phyloP scores from a whole-genome alignment of 2,888 invertebrate genomes.

The Panopea generosa region DNA sequence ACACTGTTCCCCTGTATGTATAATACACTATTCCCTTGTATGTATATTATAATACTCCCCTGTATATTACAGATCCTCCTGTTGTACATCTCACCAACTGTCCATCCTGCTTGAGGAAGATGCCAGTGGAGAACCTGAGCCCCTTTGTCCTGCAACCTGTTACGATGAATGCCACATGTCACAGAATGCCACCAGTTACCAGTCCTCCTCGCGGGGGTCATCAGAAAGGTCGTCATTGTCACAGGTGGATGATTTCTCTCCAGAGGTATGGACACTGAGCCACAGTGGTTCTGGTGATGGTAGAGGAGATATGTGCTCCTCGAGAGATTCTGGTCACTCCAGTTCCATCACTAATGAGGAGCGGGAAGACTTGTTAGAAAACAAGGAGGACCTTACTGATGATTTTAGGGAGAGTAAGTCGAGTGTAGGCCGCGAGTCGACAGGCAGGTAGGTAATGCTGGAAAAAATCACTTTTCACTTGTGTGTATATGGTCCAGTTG shows the following conservation, averaged over 20 bases:
- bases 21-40: too few relatives aligned
- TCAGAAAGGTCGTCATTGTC: not conserved
- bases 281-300: conserved; percentile 9
- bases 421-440: too few relatives aligned
- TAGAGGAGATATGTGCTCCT: conserved; percentile 4
- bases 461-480: too few relatives aligned
- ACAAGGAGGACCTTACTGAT: too few relatives aligned
- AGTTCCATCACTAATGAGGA: conserved; percentile 36
- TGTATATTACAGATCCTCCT: conserved; percentile 27
- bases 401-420: too few relatives aligned
- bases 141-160: not conserved
- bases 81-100: conserved; percentile 19
- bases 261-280: conserved; percentile 55
- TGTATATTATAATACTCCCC: too few relatives aligned
- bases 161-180: not conserved
- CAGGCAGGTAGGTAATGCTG: too few relatives aligned
- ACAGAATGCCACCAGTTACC: not conserved
- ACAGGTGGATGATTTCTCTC: conserved; percentile 32
- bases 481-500: too few relatives aligned
- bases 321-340: conserved; percentile 51
- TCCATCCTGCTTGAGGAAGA: conserved; percentile 50
- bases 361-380: not conserved
- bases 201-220: not conserved
- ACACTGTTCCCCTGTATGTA: too few relatives aligned
- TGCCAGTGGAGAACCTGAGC: not conserved